Conservation (phyloP, 2,888 invertebrate genomes). For the Lapara coniferarum region DNA sequence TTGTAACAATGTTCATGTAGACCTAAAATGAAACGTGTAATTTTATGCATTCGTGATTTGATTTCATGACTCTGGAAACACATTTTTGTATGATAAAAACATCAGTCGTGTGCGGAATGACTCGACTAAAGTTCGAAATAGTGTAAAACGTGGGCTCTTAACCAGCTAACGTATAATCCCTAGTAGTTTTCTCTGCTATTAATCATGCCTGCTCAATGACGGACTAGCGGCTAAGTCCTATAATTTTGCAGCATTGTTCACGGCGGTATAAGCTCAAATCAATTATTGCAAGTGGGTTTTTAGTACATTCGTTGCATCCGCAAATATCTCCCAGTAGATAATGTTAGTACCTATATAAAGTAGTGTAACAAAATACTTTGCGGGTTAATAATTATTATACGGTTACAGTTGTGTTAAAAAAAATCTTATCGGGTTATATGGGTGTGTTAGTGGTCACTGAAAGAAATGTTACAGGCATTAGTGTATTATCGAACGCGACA, state of each 20-base stretch:
- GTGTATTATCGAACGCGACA: conserved; percentile 66
- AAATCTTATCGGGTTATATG: neutral
- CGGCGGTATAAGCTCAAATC: conserved; percentile 55
- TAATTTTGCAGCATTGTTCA: conserved; percentile 76
- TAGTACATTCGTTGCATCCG: conserved; percentile 67
- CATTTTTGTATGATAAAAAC: conserved; percentile 45
- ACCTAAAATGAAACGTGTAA: conserved; percentile 62
- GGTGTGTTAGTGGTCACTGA: conserved; percentile 19
- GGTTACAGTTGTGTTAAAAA: too few species aligned
- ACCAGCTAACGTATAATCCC: conserved; percentile 58
- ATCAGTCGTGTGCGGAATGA: conserved; percentile 62
- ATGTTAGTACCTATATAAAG: neutral
- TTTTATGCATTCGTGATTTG: conserved; percentile 58
- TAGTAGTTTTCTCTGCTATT: conserved; percentile 62
- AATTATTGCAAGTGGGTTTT: conserved; percentile 76
- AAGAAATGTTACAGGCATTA: conserved; percentile 56
- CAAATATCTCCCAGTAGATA: conserved; percentile 49
- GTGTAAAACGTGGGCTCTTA: conserved; percentile 53
- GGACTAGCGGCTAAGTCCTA: conserved; percentile 71
- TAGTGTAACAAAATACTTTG: neutral
- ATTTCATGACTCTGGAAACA: conserved; percentile 41
- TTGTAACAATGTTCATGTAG: conserved; percentile 49
- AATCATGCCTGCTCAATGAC: conserved; percentile 74
- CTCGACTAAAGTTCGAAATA: conserved; percentile 60
- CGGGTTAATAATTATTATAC: too few species aligned